These are phyloP conservation scores for Yponomeuta malinellus DNA, from an alignment of 2,888 invertebrate species.

Conservation along the genomic window DNA sequence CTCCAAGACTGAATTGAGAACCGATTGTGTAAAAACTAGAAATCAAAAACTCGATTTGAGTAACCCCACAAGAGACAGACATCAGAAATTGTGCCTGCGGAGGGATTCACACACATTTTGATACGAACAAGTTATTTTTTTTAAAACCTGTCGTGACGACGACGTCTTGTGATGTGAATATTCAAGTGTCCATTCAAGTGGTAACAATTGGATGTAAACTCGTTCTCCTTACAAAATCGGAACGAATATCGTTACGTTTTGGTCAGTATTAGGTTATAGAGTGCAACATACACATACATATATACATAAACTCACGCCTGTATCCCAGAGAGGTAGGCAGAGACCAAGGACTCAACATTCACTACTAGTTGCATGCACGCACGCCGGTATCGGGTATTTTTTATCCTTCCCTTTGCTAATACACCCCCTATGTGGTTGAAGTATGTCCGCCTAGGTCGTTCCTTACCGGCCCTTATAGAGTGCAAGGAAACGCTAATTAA, in stretches of 20 bases:
- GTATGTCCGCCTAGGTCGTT: too few relatives aligned
- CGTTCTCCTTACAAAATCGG: slow-evolving; percentile 25
- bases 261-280: background rate
- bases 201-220: slow-evolving; percentile 24
- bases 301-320: too few relatives aligned
- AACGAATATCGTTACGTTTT: slow-evolving; percentile 11
- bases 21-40: slow-evolving; percentile 26
- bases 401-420: too few relatives aligned
- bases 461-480: background rate
- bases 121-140: slow-evolving; percentile 30
- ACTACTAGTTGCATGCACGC: too few relatives aligned
- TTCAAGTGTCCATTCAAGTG: slow-evolving; percentile 3
- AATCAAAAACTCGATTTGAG: background rate
- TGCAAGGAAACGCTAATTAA: background rate
- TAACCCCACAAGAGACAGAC: background rate
- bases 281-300: too few relatives aligned
- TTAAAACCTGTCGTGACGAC: slow-evolving; percentile 44
- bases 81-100: slow-evolving; percentile 22
- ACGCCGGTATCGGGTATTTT: too few relatives aligned
- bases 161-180: slow-evolving; percentile 29
- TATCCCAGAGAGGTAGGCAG: too few relatives aligned
- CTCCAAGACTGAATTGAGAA: slow-evolving; percentile 23
- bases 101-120: slow-evolving; percentile 39
- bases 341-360: too few relatives aligned
- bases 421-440: too few relatives aligned